A percentile compares a stretch with the other conserved stretches of the same genome.
Evolutionary conservation across 2,888 invertebrate genomes (phyloP).

Genomic region (Drosophila prolongata): DNA sequence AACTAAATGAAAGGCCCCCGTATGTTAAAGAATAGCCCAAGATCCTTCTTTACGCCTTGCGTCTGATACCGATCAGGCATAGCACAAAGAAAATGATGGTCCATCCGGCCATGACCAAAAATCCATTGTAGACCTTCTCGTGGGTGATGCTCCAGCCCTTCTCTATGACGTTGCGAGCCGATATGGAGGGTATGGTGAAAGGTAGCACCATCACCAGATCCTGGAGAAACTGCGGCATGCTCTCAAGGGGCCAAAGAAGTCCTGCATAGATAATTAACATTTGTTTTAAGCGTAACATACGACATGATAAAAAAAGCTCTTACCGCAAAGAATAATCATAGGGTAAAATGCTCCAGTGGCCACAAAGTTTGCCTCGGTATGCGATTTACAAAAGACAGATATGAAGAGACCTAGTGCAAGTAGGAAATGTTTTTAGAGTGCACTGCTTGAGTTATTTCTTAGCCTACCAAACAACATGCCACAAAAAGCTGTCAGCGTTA

Average conservation of each 20-base stretch:
- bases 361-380: slow-evolving; percentile 92
- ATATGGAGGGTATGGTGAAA: slow-evolving; percentile 91
- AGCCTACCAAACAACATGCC: slow-evolving; percentile 91
- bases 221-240: slow-evolving; percentile 87
- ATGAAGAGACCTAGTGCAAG: slow-evolving; percentile 89
- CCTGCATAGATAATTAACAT: slow-evolving; percentile 76
- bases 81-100: slow-evolving; percentile 86
- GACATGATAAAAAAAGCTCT: neutral
- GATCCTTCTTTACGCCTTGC: slow-evolving; percentile 81
- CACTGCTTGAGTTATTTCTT: neutral
- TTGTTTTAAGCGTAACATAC: no score
- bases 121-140: slow-evolving; percentile 90
- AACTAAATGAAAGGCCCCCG: slow-evolving; percentile 47
- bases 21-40: slow-evolving; percentile 29
- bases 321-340: slow-evolving; percentile 93
- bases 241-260: slow-evolving; percentile 89
- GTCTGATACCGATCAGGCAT: slow-evolving; percentile 86
- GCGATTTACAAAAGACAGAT: slow-evolving; percentile 91
- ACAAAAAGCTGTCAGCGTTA: slow-evolving; percentile 90
- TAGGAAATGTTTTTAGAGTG: no score
- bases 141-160: slow-evolving; percentile 90
- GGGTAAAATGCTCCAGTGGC: slow-evolving; percentile 96
- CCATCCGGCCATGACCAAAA: slow-evolving; percentile 89
- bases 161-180: slow-evolving; percentile 90
- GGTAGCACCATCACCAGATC: slow-evolving; percentile 89